A percentile compares a stretch with the other conserved stretches of the same genome.
phyloP scores from a whole-genome alignment of 1,140 invertebrate species.

The Amphibalanus amphitrite region DNA sequence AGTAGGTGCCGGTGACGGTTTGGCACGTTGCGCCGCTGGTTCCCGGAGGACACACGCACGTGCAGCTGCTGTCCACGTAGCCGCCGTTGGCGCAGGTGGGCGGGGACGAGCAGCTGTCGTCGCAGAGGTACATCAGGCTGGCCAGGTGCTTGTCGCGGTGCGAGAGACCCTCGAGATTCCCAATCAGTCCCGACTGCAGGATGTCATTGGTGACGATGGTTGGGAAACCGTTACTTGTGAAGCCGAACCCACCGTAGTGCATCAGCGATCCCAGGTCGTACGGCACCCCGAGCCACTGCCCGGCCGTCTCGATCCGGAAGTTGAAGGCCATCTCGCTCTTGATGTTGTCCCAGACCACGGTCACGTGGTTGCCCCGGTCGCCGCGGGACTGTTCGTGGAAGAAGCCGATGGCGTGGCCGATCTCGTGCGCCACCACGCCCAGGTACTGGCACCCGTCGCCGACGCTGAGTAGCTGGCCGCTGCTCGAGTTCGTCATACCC shows the following conservation, averaged over 20 bases:
- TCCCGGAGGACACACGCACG: too few species aligned
- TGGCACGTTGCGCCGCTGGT: too few species aligned
- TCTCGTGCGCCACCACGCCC: constrained; percentile 10
- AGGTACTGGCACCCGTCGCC: background rate
- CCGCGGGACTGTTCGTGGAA: constrained; percentile 12
- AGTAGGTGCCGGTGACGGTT: too few species aligned
- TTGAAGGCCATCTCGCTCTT: constrained; percentile 18
- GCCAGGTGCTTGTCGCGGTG: too few species aligned
- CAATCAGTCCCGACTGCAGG: background rate
- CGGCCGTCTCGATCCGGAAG: background rate
- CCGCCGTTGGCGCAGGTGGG: too few species aligned
- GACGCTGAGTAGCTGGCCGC: background rate
- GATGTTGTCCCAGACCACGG: constrained; percentile 10
- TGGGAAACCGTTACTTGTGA: background rate
- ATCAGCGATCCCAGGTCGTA: constrained; percentile 1
- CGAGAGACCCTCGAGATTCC: background rate
- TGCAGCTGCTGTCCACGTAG: too few species aligned
- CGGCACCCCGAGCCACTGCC: background rate
- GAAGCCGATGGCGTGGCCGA: constrained; percentile 12
- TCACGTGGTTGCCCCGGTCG: constrained; percentile 12
- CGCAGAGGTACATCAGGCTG: too few species aligned
- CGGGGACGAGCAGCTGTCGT: too few species aligned
- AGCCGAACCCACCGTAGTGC: constrained; percentile 19
- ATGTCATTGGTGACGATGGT: background rate
- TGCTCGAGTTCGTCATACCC: background rate